phyloP scores from a whole-genome alignment of 2,797 vertebrate genomes.

The Amblyopsis hoosieri region DNA sequence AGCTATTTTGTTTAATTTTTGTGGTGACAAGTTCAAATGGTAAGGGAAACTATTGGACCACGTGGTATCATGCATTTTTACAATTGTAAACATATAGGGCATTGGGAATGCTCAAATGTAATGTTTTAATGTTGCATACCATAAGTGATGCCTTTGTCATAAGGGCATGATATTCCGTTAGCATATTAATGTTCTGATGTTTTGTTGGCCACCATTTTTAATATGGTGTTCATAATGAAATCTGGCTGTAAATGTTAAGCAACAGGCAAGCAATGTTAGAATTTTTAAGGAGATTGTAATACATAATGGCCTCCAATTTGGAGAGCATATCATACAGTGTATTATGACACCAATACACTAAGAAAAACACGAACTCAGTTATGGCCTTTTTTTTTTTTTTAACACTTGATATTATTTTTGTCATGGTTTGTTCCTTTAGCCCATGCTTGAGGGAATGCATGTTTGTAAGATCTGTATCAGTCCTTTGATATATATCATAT shows the following conservation, averaged over 20 bases:
- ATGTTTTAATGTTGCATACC: conserved; percentile 51
- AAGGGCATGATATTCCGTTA: conserved; percentile 65
- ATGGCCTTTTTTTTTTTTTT: conserved; percentile 46
- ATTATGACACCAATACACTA: conserved; percentile 48
- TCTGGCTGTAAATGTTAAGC: conserved; percentile 52
- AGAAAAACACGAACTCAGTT: conserved; percentile 26
- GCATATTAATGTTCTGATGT: conserved; percentile 61
- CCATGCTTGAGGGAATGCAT: conserved; percentile 30
- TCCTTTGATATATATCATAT: conserved; percentile 14
- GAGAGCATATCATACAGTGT: conserved; percentile 33
- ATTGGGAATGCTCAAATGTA: conserved; percentile 43
- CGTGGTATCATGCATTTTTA: conserved; percentile 56
- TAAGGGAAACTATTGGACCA: conserved; percentile 53
- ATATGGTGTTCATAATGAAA: conserved; percentile 55
- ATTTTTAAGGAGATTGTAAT: conserved; percentile 53
- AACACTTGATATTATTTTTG: conserved; percentile 52
- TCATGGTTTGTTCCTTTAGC: conserved; percentile 27
- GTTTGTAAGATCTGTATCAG: conserved; percentile 10
- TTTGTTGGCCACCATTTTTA: conserved; percentile 61
- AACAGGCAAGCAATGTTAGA: conserved; percentile 35
- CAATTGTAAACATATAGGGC: conserved; percentile 43
- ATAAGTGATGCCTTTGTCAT: conserved; percentile 55
- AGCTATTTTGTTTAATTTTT: conserved; percentile 45
- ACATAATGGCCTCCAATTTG: conserved; percentile 36
- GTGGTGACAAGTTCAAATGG: conserved; percentile 51